These are phyloP conservation scores for Staurois parvus DNA, from an alignment of 2,797 vertebrate species.

Conservation along the genomic window DNA sequence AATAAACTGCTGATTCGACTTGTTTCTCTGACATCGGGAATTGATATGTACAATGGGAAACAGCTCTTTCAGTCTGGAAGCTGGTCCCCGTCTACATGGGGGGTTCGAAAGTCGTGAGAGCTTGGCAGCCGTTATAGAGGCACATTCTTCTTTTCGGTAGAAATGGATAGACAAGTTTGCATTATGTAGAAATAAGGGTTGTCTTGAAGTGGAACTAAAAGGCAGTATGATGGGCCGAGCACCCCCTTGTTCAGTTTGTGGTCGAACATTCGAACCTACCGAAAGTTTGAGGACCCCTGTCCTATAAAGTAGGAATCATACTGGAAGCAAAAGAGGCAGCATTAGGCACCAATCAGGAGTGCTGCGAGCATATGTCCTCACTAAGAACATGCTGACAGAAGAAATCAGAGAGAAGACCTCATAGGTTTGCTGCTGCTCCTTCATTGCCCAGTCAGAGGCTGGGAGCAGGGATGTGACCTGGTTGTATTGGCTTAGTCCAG, in stretches of 20 bases:
- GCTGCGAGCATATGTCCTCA: too few species aligned
- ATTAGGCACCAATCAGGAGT: too few species aligned
- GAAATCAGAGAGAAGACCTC: not conserved
- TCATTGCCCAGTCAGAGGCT: not conserved
- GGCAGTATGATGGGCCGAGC: too few species aligned
- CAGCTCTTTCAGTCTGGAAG: not conserved
- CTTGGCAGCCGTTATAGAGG: not conserved
- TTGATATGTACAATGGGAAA: not conserved
- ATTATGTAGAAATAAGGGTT: not conserved
- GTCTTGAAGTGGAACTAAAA: not conserved
- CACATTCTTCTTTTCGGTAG: not conserved
- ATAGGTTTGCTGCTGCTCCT: not conserved
- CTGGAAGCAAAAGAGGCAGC: too few species aligned
- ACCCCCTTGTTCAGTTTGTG: too few species aligned
- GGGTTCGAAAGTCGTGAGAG: not conserved
- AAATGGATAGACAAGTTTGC: not conserved
- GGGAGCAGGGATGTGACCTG: not conserved
- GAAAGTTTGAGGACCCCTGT: too few species aligned
- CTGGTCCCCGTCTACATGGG: not conserved
- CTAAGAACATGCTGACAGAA: too few species aligned
- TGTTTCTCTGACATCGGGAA: not conserved
- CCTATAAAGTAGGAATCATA: too few species aligned
- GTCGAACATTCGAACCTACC: too few species aligned
- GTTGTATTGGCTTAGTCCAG: too few species aligned
- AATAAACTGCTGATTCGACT: constrained; percentile 12